phyloP scores from a whole-genome alignment of 2,797 vertebrate species.

The Muscicapa striata region DNA sequence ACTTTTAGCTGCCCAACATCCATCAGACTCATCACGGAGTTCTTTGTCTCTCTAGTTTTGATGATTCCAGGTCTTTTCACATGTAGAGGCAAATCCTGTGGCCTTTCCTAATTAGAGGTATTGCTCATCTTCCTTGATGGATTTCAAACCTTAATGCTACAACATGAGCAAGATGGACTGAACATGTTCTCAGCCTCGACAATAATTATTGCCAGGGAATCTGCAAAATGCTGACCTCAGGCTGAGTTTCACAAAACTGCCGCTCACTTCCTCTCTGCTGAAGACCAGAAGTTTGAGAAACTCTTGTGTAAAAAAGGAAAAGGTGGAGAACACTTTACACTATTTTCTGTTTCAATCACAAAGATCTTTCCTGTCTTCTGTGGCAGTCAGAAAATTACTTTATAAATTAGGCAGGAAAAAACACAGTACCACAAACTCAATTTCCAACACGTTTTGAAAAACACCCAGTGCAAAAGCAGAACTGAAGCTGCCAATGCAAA shows the following conservation, averaged over 20 bases:
- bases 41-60: background rate
- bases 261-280: background rate
- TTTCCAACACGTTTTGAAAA: background rate
- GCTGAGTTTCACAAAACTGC: background rate
- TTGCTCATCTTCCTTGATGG: background rate
- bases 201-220: background rate
- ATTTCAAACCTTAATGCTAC: background rate
- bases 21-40: background rate
- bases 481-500: background rate
- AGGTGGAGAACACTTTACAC: background rate
- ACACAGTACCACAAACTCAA: background rate
- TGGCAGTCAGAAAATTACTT: background rate
- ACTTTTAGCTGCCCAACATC: background rate
- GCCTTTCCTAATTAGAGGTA: background rate
- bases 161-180: background rate
- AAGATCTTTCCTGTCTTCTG: conserved; percentile 9
- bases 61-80: background rate
- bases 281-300: conserved; percentile 5
- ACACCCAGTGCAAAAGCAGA: background rate
- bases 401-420: conserved; percentile 15
- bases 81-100: background rate
- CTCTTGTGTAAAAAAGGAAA: conserved; percentile 20
- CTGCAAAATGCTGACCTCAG: background rate
- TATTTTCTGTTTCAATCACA: conserved; percentile 33
- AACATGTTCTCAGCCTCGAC: rapidly evolving